These are phyloP conservation scores for Drosophila dunni DNA, from an alignment of 1,140 invertebrate genomes.

Conservation along the genomic window DNA sequence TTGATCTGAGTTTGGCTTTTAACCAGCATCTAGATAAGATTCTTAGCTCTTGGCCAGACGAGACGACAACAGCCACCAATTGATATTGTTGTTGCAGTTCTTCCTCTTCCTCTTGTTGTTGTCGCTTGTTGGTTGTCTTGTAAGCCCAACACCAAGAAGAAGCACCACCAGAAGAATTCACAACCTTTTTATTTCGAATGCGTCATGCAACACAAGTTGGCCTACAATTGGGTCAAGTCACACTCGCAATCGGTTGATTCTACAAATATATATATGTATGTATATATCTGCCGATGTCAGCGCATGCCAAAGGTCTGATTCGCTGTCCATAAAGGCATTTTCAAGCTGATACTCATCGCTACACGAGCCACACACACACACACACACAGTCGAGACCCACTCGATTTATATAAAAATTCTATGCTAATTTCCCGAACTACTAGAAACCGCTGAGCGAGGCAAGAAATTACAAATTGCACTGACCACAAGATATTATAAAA, in stretches of 20 bases:
- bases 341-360: conserved; percentile 33
- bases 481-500: conserved; percentile 20
- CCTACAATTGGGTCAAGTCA: conserved; percentile 66
- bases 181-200: conserved; percentile 36
- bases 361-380: conserved; percentile 9
- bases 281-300: conserved; percentile 54
- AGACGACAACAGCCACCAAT: conserved; percentile 15
- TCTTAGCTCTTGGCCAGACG: conserved; percentile 27
- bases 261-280: neutral
- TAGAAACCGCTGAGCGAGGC: conserved; percentile 23
- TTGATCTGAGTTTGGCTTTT: conserved; percentile 64
- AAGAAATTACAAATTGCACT: conserved; percentile 13
- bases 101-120: conserved; percentile 26
- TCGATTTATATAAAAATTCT: conserved; percentile 9
- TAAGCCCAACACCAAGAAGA: conserved; percentile 37
- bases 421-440: conserved; percentile 22
- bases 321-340: conserved; percentile 43
- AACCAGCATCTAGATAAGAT: conserved; percentile 72
- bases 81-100: conserved; percentile 30
- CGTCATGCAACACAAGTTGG: conserved; percentile 51
- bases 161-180: neutral
- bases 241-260: conserved; percentile 37
- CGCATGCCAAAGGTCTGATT: conserved; percentile 71
- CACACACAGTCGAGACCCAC: neutral
- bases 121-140: conserved; percentile 50